These are phyloP conservation scores for Escarpia spicata DNA, from an alignment of 2,888 invertebrate species.

Conservation along the genomic window DNA sequence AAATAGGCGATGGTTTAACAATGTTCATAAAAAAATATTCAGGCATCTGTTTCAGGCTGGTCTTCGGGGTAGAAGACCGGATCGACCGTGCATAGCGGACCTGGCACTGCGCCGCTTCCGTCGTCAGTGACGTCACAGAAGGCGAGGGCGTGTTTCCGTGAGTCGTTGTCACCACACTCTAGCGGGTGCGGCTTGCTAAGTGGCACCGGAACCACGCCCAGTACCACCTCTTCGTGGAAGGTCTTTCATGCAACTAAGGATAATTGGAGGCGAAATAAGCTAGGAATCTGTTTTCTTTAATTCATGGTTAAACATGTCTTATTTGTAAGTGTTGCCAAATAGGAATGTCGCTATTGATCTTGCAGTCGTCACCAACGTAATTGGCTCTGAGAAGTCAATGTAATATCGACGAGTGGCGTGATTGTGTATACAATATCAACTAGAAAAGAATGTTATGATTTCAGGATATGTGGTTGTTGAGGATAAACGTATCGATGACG, in stretches of 20 bases:
- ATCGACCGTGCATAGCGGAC: neutral
- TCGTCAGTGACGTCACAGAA: neutral
- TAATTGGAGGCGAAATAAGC: neutral
- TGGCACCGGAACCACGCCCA: neutral
- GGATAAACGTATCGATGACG: neutral
- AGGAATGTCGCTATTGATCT: neutral
- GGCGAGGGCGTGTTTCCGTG: neutral
- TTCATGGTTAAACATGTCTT: neutral
- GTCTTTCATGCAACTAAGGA: neutral
- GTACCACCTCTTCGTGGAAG: neutral
- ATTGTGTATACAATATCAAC: neutral
- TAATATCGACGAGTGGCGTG: neutral
- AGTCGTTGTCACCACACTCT: neutral
- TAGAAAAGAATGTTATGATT: neutral
- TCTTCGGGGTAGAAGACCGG: neutral
- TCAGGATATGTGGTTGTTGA: neutral
- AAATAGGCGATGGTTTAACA: neutral
- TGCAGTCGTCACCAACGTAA: neutral
- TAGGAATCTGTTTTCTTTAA: neutral
- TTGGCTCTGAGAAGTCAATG: neutral
- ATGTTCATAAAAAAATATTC: neutral
- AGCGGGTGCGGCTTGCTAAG: neutral
- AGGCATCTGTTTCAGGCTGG: neutral
- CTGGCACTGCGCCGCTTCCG: neutral
- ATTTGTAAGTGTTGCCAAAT: neutral